Percentiles rank a stretch among this genome's conserved stretches.
These are phyloP conservation scores for Toxotes chatareus DNA, from an alignment of 2,113 vertebrate species.

Conservation along the genomic window DNA sequence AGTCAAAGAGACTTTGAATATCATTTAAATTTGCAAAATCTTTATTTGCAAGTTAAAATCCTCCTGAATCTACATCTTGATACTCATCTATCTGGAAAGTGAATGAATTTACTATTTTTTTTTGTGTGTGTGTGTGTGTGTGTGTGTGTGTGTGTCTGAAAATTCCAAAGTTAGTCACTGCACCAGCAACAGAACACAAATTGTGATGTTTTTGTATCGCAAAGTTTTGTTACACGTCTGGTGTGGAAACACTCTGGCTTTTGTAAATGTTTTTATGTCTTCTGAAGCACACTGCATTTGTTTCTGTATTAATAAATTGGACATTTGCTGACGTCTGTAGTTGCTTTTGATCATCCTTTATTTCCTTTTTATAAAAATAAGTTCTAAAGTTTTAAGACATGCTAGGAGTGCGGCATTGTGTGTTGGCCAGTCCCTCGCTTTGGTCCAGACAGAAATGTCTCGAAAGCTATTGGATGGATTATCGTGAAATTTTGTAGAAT, in stretches of 20 bases:
- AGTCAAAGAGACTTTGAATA: not conserved
- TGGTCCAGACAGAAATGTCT: no score
- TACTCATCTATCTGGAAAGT: conserved; percentile 13
- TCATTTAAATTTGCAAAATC: not conserved
- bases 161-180: not conserved
- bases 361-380: not conserved
- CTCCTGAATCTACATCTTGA: not conserved
- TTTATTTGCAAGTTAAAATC: conserved; percentile 3
- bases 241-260: conserved; percentile 37
- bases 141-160: not conserved
- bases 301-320: conserved; percentile 57
- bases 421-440: no score
- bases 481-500: no score
- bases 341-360: not conserved
- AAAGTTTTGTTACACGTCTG: conserved; percentile 45
- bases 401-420: no score
- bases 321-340: conserved; percentile 13
- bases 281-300: conserved; percentile 42
- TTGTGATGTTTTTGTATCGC: conserved; percentile 60
- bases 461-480: not conserved
- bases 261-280: conserved; percentile 61
- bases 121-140: not conserved
- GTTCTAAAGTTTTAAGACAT: no score
- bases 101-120: not conserved
- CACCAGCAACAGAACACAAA: not conserved